Evolutionary conservation across 1,140 invertebrate species (phyloP).

Genomic region (Chironomus striatipennis): DNA sequence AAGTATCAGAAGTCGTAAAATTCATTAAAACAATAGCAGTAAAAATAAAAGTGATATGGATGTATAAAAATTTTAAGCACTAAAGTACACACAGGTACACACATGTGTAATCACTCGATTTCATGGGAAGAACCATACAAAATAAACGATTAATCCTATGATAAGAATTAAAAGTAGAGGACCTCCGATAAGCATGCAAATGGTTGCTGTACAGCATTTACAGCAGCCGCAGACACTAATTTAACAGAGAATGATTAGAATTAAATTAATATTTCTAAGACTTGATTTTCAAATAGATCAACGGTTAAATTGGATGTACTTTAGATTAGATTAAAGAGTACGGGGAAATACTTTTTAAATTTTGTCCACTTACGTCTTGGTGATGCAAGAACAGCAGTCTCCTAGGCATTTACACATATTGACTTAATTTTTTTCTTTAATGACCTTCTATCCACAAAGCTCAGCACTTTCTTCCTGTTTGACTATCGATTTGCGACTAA

Average conservation of each 20-base stretch:
- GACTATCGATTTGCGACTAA: no score
- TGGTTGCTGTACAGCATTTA: neutral
- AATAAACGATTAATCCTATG: neutral
- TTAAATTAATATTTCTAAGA: neutral
- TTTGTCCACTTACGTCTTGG: neutral
- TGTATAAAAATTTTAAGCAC: no score
- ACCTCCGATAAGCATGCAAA: neutral
- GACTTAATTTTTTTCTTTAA: neutral
- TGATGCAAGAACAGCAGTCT: neutral
- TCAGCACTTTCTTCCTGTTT: no score
- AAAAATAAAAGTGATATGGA: no score
- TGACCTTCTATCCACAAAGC: neutral
- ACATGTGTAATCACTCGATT: no score
- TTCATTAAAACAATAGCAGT: no score
- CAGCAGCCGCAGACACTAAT: neutral
- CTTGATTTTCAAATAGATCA: no score
- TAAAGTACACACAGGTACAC: no score
- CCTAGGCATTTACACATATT: neutral
- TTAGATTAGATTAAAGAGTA: no score
- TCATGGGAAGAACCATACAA: neutral
- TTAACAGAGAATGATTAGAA: neutral
- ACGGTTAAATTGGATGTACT: no score
- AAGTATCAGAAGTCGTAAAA: no score
- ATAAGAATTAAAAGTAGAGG: neutral
- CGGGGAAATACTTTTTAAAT: neutral